Percentiles rank a stretch among this genome's conserved stretches.
Evolutionary conservation across 1,140 invertebrate species (phyloP).

Genomic region (Oppia nitens): DNA sequence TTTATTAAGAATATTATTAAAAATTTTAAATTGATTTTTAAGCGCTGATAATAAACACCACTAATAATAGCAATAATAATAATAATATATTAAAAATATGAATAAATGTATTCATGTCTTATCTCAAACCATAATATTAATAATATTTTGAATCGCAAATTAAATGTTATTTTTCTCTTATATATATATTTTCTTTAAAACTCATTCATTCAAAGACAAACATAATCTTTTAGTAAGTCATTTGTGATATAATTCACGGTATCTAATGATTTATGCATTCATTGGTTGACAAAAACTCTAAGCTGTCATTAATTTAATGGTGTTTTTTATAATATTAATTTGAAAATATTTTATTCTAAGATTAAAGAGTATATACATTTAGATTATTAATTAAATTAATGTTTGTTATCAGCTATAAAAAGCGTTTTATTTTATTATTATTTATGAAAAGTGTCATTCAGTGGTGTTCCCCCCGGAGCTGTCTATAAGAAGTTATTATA

Average conservation of each 20-base stretch:
- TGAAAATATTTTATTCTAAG: neutral
- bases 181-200: neutral
- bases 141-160: neutral
- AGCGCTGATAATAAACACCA: neutral
- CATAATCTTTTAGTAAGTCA: neutral
- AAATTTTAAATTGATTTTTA: neutral
- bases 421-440: neutral
- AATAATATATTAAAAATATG: no score
- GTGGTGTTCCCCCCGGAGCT: no score
- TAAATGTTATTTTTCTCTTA: neutral
- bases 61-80: neutral
- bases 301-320: neutral
- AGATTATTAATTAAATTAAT: neutral
- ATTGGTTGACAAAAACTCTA: neutral
- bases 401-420: neutral
- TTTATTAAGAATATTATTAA: no score
- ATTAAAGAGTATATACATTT: neutral
- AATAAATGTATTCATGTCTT: no score
- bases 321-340: neutral
- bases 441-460: neutral
- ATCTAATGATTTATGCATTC: neutral
- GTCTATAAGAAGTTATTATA: no score
- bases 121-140: no score
- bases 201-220: neutral
- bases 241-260: neutral